These are phyloP conservation scores for Oreohelix idahoensis DNA, from an alignment of 1,140 invertebrate species.

Conservation along the genomic window DNA sequence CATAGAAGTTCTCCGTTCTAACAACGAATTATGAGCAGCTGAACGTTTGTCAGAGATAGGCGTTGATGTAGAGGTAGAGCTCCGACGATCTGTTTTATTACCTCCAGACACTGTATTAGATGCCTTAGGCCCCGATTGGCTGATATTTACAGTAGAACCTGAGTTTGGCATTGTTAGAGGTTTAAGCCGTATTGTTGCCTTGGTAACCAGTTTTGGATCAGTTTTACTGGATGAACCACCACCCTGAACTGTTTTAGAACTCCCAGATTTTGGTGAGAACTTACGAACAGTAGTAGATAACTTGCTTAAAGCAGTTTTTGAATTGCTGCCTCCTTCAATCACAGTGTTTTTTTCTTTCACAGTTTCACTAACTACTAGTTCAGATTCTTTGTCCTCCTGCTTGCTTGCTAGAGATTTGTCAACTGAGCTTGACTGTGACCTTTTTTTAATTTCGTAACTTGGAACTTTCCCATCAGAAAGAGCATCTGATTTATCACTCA, in stretches of 20 bases:
- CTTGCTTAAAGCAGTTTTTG: slow-evolving; percentile 45
- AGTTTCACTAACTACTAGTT: background rate
- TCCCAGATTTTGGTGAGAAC: slow-evolving; percentile 38
- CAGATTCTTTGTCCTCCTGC: background rate
- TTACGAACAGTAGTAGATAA: slow-evolving; percentile 51
- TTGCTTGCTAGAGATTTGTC: slow-evolving; percentile 5
- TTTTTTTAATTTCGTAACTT: slow-evolving; percentile 43
- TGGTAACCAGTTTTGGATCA: slow-evolving; percentile 67
- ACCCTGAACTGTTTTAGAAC: slow-evolving; percentile 46
- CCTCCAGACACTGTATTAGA: slow-evolving; percentile 5
- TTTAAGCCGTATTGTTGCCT: slow-evolving; percentile 71
- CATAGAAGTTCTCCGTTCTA: slow-evolving; percentile 14
- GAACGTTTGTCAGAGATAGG: slow-evolving; percentile 32
- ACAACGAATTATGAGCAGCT: slow-evolving; percentile 1
- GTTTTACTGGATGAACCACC: slow-evolving; percentile 55
- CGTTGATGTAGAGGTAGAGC: slow-evolving; percentile 30
- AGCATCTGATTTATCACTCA: slow-evolving; percentile 24
- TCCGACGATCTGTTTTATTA: slow-evolving; percentile 29
- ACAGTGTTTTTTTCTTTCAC: slow-evolving; percentile 28
- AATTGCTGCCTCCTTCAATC: slow-evolving; percentile 34
- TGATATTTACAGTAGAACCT: slow-evolving; percentile 57
- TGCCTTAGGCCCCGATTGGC: slow-evolving; percentile 38
- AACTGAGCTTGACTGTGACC: slow-evolving; percentile 32
- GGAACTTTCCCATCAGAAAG: slow-evolving; percentile 25
- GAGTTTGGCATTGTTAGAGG: slow-evolving; percentile 63